Percentiles rank a stretch among this genome's conserved stretches.
These are phyloP conservation scores for Drosophila gunungcola DNA, from an alignment of 1,140 invertebrate genomes.

Conservation along the genomic window DNA sequence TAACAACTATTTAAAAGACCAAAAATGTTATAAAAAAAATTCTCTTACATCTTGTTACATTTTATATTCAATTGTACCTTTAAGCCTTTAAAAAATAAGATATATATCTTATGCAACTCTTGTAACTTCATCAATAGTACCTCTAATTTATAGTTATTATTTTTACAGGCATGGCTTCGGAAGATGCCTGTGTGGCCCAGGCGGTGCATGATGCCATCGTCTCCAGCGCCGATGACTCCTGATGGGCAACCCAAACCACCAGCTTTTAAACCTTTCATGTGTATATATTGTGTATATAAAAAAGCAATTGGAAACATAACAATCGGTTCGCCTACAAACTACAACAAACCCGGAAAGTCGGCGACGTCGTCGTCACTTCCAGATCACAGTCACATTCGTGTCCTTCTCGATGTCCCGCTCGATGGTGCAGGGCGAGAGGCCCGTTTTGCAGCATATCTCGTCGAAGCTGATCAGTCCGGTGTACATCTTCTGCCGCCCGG, in stretches of 20 bases:
- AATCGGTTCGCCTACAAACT: constrained; percentile 31
- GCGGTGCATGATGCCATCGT: constrained; percentile 49
- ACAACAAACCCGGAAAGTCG: constrained; percentile 19
- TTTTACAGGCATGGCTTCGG: constrained; percentile 66
- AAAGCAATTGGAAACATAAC: constrained; percentile 47
- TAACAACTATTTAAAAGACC: too few relatives aligned
- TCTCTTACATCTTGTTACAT: too few relatives aligned
- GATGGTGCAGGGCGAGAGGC: constrained; percentile 91
- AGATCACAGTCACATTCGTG: constrained; percentile 92
- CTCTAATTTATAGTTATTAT: too few relatives aligned
- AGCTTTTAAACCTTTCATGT: neutral
- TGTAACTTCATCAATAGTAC: too few relatives aligned
- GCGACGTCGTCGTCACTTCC: constrained; percentile 88
- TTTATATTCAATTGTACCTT: too few relatives aligned
- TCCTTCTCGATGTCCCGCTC: constrained; percentile 95
- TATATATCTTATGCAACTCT: too few relatives aligned
- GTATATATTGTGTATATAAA: constrained; percentile 25
- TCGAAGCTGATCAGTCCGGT: constrained; percentile 93
- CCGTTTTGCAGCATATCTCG: constrained; percentile 95
- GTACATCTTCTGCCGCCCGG: constrained; percentile 89
- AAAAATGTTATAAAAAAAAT: too few relatives aligned
- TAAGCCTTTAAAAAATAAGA: too few relatives aligned
- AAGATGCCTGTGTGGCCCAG: constrained; percentile 74
- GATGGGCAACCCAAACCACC: neutral
- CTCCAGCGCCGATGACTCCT: neutral